Evolutionary conservation across 2,797 vertebrate species (phyloP).

Genomic region (Thalassophryne amazonica): DNA sequence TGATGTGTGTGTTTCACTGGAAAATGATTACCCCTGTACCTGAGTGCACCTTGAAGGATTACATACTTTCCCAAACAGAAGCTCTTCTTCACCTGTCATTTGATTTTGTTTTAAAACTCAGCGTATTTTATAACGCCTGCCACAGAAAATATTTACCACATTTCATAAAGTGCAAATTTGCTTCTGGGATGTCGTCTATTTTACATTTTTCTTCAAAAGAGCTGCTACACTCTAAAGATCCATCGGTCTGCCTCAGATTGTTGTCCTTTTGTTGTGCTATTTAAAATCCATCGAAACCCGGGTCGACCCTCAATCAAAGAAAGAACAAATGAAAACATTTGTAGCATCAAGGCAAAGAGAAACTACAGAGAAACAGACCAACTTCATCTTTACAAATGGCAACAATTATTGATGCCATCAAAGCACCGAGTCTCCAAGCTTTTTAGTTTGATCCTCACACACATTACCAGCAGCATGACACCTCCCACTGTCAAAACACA

Average conservation of each 20-base stretch:
- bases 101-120: too few relatives aligned
- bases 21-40: too few relatives aligned
- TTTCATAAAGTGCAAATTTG: conserved; percentile 9
- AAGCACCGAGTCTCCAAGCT: conserved; percentile 38
- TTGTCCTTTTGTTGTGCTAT: conserved; percentile 23
- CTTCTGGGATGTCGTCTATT: background rate
- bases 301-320: conserved; percentile 17
- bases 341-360: background rate
- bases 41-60: too few relatives aligned
- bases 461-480: conserved; percentile 24
- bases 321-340: conserved; percentile 20
- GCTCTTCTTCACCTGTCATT: too few relatives aligned
- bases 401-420: conserved; percentile 40
- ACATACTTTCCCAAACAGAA: too few relatives aligned
- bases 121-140: too few relatives aligned
- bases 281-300: conserved; percentile 20
- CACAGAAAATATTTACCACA: background rate
- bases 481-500: conserved; percentile 22
- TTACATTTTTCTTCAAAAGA: conserved; percentile 10
- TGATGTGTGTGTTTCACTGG: too few relatives aligned
- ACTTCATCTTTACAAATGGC: conserved; percentile 40
- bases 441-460: conserved; percentile 43
- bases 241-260: conserved; percentile 11
- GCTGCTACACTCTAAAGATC: background rate
- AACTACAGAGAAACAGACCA: conserved; percentile 14